Percentiles rank a stretch among this genome's conserved stretches.
Conservation (phyloP, 2,113 vertebrate genomes). For the Perognathus longimembris region DNA sequence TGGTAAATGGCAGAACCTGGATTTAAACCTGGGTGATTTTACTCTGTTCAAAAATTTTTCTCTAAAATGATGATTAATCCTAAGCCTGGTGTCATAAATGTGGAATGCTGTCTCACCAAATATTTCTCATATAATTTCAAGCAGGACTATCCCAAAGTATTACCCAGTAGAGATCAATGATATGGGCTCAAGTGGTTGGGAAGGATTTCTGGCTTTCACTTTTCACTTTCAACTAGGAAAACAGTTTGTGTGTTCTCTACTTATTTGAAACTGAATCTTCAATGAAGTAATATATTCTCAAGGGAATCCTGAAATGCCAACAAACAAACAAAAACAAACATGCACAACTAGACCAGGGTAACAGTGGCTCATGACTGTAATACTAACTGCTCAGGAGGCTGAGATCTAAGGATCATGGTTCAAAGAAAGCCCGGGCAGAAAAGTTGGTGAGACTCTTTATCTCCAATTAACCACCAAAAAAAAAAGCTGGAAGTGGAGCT, state of each 20-base stretch:
- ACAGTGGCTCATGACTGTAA: too few relatives aligned
- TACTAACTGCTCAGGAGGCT: too few relatives aligned
- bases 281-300: conserved; percentile 34
- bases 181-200: not conserved
- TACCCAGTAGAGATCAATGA: not conserved
- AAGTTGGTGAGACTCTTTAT: too few relatives aligned
- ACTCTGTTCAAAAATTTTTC: not conserved
- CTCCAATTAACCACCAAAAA: too few relatives aligned
- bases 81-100: not conserved
- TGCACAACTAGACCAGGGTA: too few relatives aligned
- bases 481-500: too few relatives aligned
- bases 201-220: not conserved
- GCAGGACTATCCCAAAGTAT: not conserved
- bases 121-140: conserved; percentile 8
- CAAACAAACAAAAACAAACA: too few relatives aligned
- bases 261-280: not conserved
- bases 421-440: too few relatives aligned
- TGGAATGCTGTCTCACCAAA: not conserved
- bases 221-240: conserved; percentile 40
- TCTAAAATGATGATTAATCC: not conserved
- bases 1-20: not conserved
- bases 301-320: not conserved
- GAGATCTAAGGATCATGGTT: too few relatives aligned
- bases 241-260: not conserved
- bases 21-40: not conserved